Percentiles rank a stretch among this genome's conserved stretches.
phyloP scores from a whole-genome alignment of 2,113 vertebrate genomes.

The Pogonocichla stellata region DNA sequence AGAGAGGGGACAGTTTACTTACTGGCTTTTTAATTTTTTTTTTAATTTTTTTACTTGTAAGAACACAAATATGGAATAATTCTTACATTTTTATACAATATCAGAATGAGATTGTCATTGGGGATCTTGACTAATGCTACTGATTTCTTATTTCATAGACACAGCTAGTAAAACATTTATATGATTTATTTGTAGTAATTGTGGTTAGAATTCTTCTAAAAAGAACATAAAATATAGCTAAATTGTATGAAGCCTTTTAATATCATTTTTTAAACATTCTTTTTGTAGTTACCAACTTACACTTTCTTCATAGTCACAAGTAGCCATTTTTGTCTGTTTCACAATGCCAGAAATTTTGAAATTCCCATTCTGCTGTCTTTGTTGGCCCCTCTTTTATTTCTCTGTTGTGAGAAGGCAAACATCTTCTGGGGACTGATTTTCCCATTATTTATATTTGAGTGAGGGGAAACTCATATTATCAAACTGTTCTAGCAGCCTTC shows the following conservation, averaged over 20 bases:
- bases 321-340: background rate
- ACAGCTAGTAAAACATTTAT: background rate
- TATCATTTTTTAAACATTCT: accelerated
- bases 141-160: background rate
- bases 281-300: background rate
- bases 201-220: background rate
- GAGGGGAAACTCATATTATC: background rate
- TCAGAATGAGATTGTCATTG: background rate
- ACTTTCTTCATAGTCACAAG: background rate
- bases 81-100: background rate
- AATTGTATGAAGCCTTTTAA: background rate
- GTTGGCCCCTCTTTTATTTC: background rate
- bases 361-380: background rate
- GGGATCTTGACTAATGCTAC: background rate
- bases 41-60: background rate
- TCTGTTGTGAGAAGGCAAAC: background rate
- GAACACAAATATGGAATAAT: background rate
- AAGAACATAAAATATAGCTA: background rate
- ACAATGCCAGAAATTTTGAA: background rate
- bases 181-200: background rate
- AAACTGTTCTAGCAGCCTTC: background rate
- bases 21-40: background rate
- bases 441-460: background rate
- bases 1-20: background rate
- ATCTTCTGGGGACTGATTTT: background rate